Conservation (phyloP, 2,797 vertebrate genomes). For the Alcedo atthis region DNA sequence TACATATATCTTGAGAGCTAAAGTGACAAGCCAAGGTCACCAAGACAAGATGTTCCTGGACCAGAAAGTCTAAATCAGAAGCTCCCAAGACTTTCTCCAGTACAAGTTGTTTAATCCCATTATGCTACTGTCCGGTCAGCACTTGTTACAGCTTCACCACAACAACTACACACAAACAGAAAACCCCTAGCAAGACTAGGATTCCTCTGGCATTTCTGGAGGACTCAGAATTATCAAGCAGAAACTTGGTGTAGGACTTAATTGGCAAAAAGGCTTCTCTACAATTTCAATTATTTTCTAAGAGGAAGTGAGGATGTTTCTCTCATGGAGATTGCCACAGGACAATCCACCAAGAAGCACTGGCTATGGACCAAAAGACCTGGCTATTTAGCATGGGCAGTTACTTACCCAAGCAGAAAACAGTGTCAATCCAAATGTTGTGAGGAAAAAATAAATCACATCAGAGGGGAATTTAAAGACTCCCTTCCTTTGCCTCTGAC, state of each 20-base stretch:
- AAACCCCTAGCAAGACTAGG: not conserved
- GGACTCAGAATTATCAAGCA: constrained; percentile 7
- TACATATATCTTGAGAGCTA: not conserved
- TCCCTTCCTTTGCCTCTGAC: rapidly evolving
- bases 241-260: not conserved
- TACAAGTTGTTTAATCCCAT: not conserved
- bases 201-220: not conserved
- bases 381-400: not conserved
- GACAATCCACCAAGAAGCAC: not conserved
- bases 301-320: not conserved
- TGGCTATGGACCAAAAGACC: not conserved
- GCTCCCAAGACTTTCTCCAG: not conserved
- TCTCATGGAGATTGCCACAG: not conserved
- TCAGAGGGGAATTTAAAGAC: not conserved
- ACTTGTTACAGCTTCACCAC: not conserved
- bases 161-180: not conserved
- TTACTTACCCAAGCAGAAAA: not conserved
- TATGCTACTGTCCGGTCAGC: not conserved
- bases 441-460: not conserved
- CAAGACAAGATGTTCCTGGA: not conserved
- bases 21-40: not conserved
- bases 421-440: not conserved
- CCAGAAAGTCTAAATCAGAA: not conserved
- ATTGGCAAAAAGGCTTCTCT: not conserved
- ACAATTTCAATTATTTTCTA: constrained; percentile 4